Evolutionary conservation across 2,888 invertebrate genomes (phyloP).

Genomic region (Temnothorax rugatulus): DNA sequence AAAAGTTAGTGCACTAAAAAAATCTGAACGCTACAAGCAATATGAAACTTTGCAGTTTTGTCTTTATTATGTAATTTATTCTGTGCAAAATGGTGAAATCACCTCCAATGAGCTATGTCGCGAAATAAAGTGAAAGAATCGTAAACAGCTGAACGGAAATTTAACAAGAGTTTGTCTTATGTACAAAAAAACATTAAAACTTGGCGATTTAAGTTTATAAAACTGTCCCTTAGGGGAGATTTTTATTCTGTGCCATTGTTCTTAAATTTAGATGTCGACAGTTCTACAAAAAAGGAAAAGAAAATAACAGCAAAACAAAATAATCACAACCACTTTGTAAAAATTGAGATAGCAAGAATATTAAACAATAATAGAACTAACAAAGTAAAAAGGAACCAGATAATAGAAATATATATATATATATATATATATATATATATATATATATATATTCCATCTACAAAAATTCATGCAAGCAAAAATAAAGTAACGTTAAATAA

Average conservation of each 20-base stretch:
- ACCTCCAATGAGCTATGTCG: conserved; percentile 72
- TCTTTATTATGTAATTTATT: conserved; percentile 13
- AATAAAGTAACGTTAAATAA: conserved; percentile 52
- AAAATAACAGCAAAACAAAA: conserved; percentile 58
- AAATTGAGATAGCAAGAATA: conserved; percentile 58
- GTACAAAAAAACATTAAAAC: conserved; percentile 65
- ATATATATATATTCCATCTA: conserved; percentile 69
- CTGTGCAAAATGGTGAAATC: conserved; percentile 47
- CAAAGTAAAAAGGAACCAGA: neutral
- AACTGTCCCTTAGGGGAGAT: conserved; percentile 85
- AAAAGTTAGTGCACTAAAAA: conserved; percentile 68
- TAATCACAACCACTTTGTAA: conserved; percentile 68
- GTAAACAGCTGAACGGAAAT: conserved; percentile 72
- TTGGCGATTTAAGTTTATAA: conserved; percentile 78
- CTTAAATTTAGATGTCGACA: conserved; percentile 84
- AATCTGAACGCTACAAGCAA: conserved; percentile 42
- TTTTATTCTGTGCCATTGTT: conserved; percentile 82
- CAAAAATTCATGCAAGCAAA: conserved; percentile 76
- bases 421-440: conserved; percentile 57
- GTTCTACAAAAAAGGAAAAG: conserved; percentile 73
- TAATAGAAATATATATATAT: conserved; percentile 50
- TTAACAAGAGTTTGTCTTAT: conserved; percentile 69
- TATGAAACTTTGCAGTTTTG: conserved; percentile 38
- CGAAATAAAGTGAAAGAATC: conserved; percentile 71
- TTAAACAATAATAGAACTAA: conserved; percentile 1